Evolutionary conservation across 2,797 vertebrate genomes (phyloP).

Genomic region (Gallinago stenura): DNA sequence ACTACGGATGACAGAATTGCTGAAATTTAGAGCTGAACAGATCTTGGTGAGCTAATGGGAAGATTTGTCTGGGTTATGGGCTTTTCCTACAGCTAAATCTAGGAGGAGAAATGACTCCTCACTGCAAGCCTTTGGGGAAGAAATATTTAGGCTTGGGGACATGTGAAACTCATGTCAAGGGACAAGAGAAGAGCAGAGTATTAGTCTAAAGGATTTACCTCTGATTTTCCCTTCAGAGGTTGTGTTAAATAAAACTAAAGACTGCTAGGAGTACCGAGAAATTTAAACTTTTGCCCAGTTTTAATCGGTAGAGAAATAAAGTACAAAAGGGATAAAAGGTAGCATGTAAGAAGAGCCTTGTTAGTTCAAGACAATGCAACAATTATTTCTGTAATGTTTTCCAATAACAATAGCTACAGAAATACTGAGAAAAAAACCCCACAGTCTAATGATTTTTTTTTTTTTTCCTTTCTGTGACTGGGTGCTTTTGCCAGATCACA

Average conservation of each 20-base stretch:
- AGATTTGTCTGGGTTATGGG: background rate
- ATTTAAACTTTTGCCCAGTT: background rate
- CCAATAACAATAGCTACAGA: background rate
- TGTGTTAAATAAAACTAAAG: background rate
- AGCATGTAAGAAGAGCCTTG: background rate
- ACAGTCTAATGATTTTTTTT: background rate
- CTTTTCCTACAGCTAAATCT: background rate
- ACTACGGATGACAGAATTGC: background rate
- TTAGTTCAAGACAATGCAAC: background rate
- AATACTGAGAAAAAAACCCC: background rate
- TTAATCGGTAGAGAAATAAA: background rate
- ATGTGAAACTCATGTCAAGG: background rate
- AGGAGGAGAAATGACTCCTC: background rate
- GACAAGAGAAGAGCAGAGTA: background rate
- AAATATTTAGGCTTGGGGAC: background rate
- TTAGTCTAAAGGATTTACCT: background rate
- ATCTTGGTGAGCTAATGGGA: background rate
- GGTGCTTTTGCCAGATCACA: slow-evolving; percentile 55
- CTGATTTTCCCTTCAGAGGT: background rate
- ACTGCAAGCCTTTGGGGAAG: background rate
- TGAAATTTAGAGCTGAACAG: background rate
- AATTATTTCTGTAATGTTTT: slow-evolving; percentile 9
- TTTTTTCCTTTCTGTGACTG: background rate
- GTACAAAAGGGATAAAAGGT: background rate
- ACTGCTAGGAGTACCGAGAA: background rate